phyloP scores from a whole-genome alignment of 2,888 invertebrate genomes.

The Polydrusus pterygomalis region DNA sequence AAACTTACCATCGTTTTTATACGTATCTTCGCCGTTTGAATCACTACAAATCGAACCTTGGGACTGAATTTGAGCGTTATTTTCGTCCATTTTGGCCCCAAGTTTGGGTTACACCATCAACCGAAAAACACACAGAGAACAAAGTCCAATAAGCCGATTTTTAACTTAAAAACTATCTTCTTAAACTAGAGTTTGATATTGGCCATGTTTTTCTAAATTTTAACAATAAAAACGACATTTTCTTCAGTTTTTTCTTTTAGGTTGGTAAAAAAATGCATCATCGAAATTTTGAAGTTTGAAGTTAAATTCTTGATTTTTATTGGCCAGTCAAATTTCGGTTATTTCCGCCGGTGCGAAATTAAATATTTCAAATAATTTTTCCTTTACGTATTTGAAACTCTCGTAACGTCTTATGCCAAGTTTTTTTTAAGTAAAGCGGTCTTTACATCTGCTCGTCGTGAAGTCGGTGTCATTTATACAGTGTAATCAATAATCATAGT shows the following conservation, averaged over 20 bases:
- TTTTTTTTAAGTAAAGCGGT: too few species aligned
- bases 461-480: too few species aligned
- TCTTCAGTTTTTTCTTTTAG: constrained; percentile 67
- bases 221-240: constrained; percentile 65
- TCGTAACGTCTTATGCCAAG: background rate
- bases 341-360: constrained; percentile 23
- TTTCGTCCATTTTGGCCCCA: constrained; percentile 72
- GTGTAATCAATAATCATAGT: too few species aligned
- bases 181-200: constrained; percentile 57
- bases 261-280: constrained; percentile 66
- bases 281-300: constrained; percentile 66
- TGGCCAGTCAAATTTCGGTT: constrained; percentile 64
- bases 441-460: too few species aligned
- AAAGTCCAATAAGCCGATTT: constrained; percentile 26
- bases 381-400: constrained; percentile 12
- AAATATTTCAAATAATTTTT: constrained; percentile 8
- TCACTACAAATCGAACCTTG: constrained; percentile 71
- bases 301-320: constrained; percentile 67
- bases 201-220: constrained; percentile 53
- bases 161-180: constrained; percentile 41
- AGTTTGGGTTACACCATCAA: constrained; percentile 65
- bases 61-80: constrained; percentile 69
- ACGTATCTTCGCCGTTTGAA: constrained; percentile 68
- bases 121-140: constrained; percentile 48
- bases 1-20: constrained; percentile 68